phyloP scores from a whole-genome alignment of 2,797 vertebrate genomes.

The Mus minutoides region DNA sequence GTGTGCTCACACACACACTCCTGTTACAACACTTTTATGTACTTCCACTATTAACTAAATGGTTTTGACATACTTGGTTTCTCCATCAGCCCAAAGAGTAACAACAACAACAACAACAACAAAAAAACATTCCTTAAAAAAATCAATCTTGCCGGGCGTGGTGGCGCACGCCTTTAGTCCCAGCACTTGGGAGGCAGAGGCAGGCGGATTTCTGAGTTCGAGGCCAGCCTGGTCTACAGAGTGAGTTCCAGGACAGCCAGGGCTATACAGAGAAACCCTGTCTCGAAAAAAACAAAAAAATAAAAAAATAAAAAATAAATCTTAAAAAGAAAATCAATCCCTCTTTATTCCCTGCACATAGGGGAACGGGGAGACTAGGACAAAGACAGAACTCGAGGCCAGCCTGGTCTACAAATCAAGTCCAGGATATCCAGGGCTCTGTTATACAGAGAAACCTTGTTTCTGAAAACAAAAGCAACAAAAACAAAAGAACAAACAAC shows the following conservation, averaged over 20 bases:
- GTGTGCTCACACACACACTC: not conserved
- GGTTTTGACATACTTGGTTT: slow-evolving; percentile 1
- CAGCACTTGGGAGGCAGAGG: too few relatives aligned
- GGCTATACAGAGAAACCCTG: too few relatives aligned
- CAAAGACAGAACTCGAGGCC: not conserved
- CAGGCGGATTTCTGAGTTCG: too few relatives aligned
- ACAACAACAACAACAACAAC: not conserved
- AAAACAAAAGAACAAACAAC: not conserved
- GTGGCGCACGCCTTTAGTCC: too few relatives aligned
- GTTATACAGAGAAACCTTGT: not conserved
- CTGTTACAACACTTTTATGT: not conserved
- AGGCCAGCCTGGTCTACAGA: too few relatives aligned
- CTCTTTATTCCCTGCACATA: not conserved
- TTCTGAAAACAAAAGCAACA: not conserved
- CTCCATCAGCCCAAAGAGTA: not conserved
- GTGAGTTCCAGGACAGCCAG: too few relatives aligned
- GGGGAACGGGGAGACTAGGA: not conserved
- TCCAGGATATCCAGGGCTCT: not conserved
- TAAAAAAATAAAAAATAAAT: too few relatives aligned
- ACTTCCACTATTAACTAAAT: slow-evolving; percentile 16
- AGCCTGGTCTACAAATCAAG: not conserved
- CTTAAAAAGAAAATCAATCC: not conserved
- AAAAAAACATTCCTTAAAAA: not conserved
- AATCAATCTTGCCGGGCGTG: too few relatives aligned
- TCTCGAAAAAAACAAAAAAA: too few relatives aligned